phyloP scores from a whole-genome alignment of 2,113 vertebrate species.

The Oreochromis niloticus region DNA sequence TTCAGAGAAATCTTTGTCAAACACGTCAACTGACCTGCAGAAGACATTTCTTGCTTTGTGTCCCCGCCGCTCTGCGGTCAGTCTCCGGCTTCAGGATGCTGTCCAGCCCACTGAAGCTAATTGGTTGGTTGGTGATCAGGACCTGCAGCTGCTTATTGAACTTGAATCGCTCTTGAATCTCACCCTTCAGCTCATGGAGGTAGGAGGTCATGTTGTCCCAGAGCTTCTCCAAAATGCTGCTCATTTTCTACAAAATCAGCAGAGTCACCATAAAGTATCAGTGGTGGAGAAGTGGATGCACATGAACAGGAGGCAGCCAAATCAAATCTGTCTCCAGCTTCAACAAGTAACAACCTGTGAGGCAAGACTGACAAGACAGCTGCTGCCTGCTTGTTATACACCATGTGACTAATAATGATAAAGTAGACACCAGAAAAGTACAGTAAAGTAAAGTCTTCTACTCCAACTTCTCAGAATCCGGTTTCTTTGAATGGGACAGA shows the following conservation, averaged over 20 bases:
- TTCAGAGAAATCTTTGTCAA: neutral
- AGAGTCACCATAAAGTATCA: neutral
- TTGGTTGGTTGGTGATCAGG: neutral
- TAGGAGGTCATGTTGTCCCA: neutral
- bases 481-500: neutral
- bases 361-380: neutral
- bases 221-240: slow-evolving; percentile 19
- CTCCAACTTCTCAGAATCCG: neutral
- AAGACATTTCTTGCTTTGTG: neutral
- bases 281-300: neutral
- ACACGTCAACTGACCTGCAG: slow-evolving; percentile 17
- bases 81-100: slow-evolving; percentile 17
- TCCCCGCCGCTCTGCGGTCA: neutral
- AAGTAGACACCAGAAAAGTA: neutral
- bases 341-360: neutral
- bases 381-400: neutral
- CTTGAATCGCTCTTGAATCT: neutral
- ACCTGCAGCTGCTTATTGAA: slow-evolving; percentile 2
- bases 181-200: neutral
- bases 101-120: neutral
- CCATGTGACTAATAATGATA: neutral
- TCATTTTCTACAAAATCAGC: slow-evolving; percentile 53
- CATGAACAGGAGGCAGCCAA: neutral
- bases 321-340: neutral
- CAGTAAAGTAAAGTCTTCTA: neutral